A percentile compares a stretch with the other conserved stretches of the same genome.
phyloP scores from a whole-genome alignment of 2,888 invertebrate genomes.

The Acronicta leporina region DNA sequence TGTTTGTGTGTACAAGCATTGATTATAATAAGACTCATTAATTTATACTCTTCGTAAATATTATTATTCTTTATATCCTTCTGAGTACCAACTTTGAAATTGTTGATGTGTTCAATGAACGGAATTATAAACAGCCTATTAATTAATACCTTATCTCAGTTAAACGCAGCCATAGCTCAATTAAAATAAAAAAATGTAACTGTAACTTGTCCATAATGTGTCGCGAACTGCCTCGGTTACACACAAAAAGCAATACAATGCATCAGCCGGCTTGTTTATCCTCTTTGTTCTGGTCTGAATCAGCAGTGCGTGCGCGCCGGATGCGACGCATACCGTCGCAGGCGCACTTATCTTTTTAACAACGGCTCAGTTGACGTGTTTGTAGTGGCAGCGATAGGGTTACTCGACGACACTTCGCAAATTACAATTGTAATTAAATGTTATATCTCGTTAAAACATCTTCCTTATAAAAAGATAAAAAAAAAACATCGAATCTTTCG shows the following conservation, averaged over 20 bases:
- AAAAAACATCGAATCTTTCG: neutral
- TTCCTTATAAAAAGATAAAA: too few relatives aligned
- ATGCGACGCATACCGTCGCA: conserved; percentile 47
- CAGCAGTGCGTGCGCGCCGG: conserved; percentile 49
- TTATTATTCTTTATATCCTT: too few relatives aligned
- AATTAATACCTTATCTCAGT: neutral
- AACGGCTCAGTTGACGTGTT: conserved; percentile 26
- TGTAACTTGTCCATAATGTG: conserved; percentile 17
- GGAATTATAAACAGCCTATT: neutral
- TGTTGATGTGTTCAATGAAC: neutral
- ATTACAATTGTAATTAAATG: neutral
- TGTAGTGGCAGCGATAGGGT: conserved; percentile 23
- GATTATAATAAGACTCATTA: neutral
- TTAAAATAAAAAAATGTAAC: neutral
- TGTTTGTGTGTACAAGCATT: conserved; percentile 18
- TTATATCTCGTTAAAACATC: too few relatives aligned
- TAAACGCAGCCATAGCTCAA: neutral
- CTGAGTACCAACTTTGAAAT: too few relatives aligned
- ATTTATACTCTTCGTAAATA: neutral
- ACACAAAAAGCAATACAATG: conserved; percentile 35
- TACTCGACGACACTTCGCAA: neutral
- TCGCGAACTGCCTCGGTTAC: conserved; percentile 12
- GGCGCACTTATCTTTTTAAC: conserved; percentile 48
- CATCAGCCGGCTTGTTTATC: conserved; percentile 29
- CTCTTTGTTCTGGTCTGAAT: conserved; percentile 61